phyloP scores from a whole-genome alignment of 1,140 invertebrate genomes.

The Drosophila tristis region DNA sequence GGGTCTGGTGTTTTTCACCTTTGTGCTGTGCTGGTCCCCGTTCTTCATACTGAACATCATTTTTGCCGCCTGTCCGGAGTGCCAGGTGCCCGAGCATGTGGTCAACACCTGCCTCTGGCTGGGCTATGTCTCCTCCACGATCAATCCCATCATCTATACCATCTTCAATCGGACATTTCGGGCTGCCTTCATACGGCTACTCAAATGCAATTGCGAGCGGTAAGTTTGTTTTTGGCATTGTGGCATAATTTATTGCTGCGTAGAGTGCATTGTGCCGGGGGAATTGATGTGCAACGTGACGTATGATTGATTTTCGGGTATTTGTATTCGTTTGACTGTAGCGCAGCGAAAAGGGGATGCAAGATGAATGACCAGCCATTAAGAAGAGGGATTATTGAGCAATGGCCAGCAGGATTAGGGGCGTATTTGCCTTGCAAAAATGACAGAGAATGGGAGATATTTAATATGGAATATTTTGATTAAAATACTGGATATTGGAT shows the following conservation, averaged over 20 bases:
- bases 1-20: constrained; percentile 95
- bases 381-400: constrained; percentile 18
- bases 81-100: constrained; percentile 87
- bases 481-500: neutral
- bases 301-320: constrained; percentile 67
- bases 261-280: constrained; percentile 25
- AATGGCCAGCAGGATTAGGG: constrained; percentile 5
- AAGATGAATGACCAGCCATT: constrained; percentile 50
- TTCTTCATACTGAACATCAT: constrained; percentile 95
- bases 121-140: constrained; percentile 94
- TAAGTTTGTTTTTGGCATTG: constrained; percentile 80
- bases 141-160: constrained; percentile 94
- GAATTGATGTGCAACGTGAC: constrained; percentile 72
- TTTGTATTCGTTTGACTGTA: constrained; percentile 40
- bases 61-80: constrained; percentile 90
- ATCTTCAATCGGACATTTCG: constrained; percentile 95
- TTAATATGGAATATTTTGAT: neutral
- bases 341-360: neutral
- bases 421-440: no score
- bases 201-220: constrained; percentile 91
- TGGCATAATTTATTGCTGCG: constrained; percentile 49
- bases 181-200: constrained; percentile 91
- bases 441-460: neutral
- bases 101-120: constrained; percentile 93
- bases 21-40: constrained; percentile 95